Evolutionary conservation across 2,888 invertebrate genomes (phyloP), one percentile per base, ranked within the genome.

Genomic region (Pelosia muscerda): DNA sequence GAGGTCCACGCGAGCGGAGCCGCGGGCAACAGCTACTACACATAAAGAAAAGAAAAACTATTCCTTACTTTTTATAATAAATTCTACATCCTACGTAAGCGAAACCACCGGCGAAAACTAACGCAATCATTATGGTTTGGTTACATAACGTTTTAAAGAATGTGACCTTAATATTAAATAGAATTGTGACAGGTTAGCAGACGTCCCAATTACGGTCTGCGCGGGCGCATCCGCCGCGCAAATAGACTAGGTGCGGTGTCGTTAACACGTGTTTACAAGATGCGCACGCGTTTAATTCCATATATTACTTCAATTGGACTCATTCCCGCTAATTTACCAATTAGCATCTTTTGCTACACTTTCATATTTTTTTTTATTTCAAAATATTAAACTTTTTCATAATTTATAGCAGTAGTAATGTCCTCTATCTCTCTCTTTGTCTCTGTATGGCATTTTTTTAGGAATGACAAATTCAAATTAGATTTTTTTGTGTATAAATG

Each of bases 241-340:
- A 81, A 81, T 80, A 78, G 74, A 66, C 69, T 81, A 81, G 80
- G 81, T 80, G 75, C 66, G 63, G 56, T 61, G 53, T 69, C 64
- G 59, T 55, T 56, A 65, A 26, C 69, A 66, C 68, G 65, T 73
- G 66, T 70, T 72, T 72, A 65, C 76, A 79, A 79, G 81, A 79
- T 76, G 76, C 53, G 77, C 60, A 2, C 55, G 23, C 60, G 53
- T 19, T 74, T 74, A 79, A 79, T 78, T 73, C 53, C 23, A 2
- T 77, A 73, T 73, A 86, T 86, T 87, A 86, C 71, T 74, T 78
- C 75, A 90, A 90, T 91, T 90, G 81, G 69, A 70, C 74, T 74
- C 76, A 84, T 86, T 87, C 79, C 75, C 76, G 73, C 69, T 69
- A 69, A 74, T 81, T 79, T 75, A 78, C 71, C 78, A 85, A 84